A percentile compares a stretch with the other conserved stretches of the same genome.
Conservation (phyloP, 2,888 invertebrate genomes). For the Anaspis maculata region DNA sequence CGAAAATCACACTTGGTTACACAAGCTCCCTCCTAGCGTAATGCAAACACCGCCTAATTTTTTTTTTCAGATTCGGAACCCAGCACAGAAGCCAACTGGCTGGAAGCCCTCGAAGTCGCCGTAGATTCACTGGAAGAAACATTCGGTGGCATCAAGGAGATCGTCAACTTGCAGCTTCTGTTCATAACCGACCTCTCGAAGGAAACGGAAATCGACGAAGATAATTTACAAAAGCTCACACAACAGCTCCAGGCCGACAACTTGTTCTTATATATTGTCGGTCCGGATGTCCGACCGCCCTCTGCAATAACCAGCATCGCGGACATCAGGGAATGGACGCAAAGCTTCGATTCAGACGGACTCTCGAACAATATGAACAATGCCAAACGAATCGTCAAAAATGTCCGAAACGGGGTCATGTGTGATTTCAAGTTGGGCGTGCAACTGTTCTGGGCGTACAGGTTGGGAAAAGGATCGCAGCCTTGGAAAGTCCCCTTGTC, state of each 20-base stretch:
- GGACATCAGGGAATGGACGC: conserved; percentile 8
- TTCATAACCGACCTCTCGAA: conserved; percentile 8
- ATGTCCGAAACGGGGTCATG: conserved; percentile 4
- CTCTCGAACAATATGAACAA: conserved; percentile 5
- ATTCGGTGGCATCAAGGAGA: conserved; percentile 1
- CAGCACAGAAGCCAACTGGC: conserved; percentile 8
- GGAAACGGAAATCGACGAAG: neutral
- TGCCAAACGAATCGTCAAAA: conserved; percentile 4
- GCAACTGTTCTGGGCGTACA: conserved; percentile 7
- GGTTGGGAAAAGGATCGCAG: conserved; percentile 5
- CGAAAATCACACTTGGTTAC: too few species aligned
- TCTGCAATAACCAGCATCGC: conserved; percentile 4
- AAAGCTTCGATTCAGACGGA: neutral
- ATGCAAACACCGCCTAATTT: too few species aligned
- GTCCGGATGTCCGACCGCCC: conserved; percentile 5
- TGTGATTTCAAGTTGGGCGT: conserved; percentile 8
- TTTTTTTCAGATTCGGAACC: neutral
- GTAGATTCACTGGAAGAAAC: conserved; percentile 4
- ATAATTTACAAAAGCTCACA: conserved; percentile 2
- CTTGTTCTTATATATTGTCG: conserved; percentile 9
- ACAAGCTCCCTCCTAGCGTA: too few species aligned
- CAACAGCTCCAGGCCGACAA: conserved; percentile 1
- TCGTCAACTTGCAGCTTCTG: conserved; percentile 8
- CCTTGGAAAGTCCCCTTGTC: conserved; percentile 10
- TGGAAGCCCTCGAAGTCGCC: conserved; percentile 8